Evolutionary conservation across 1,140 invertebrate species (phyloP).

Genomic region (Hermetia illucens): DNA sequence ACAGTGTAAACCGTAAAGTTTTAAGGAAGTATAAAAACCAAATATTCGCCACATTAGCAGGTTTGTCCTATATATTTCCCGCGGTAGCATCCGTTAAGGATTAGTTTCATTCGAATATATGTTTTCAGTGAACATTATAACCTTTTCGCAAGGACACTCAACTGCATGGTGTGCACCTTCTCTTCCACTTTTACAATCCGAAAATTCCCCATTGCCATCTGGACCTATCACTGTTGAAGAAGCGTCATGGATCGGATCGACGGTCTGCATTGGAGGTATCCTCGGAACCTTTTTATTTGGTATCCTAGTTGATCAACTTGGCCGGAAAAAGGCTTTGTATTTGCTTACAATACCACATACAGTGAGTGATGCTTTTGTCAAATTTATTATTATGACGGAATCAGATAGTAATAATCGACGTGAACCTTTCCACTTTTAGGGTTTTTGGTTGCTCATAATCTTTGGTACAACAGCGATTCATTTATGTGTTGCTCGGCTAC

Average conservation of each 20-base stretch:
- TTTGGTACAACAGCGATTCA: no score
- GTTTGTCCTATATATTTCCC: no score
- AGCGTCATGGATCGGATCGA: constrained; percentile 38
- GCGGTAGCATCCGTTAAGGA: no score
- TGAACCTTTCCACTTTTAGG: no score
- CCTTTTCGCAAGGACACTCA: constrained; percentile 19
- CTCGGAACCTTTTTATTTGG: constrained; percentile 34
- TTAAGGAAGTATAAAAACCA: no score
- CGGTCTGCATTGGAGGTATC: constrained; percentile 34
- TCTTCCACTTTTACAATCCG: constrained; percentile 30
- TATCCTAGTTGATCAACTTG: constrained; percentile 15
- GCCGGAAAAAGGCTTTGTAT: constrained; percentile 20
- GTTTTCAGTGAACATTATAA: constrained; percentile 14
- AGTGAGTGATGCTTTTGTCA: constrained; percentile 9
- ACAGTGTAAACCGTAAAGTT: no score
- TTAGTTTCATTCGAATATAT: no score
- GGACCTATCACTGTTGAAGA: constrained; percentile 23
- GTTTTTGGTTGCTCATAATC: no score
- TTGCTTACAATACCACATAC: constrained; percentile 20
- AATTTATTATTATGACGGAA: neutral
- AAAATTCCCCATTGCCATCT: constrained; percentile 17
- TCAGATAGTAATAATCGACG: no score
- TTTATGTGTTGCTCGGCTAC: no score
- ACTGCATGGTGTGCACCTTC: constrained; percentile 36
- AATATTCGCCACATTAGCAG: no score